Base-by-base conservation (phyloP, 1,140 invertebrate species). In the Hyles vespertilio region DNA sequence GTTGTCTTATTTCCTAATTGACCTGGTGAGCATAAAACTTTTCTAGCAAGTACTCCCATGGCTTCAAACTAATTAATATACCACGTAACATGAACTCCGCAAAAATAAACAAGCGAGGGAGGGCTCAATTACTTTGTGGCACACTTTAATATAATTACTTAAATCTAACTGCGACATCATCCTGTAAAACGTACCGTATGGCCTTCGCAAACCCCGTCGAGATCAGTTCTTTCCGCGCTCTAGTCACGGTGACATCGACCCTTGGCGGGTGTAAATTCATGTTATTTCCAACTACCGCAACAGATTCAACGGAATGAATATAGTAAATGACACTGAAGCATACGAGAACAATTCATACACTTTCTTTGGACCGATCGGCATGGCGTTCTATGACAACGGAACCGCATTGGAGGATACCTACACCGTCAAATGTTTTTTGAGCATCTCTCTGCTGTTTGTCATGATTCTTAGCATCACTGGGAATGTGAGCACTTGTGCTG, bases 401-500 rank as follows among this genome's bases (percentile, higher is more conserved):
- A 81, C 74, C 7, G 78, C 90, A 2, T 83, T 89, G 60, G 84
- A 93, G 3, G 93, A 94, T 61, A 76, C 92, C 0, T 72, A 94
- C 1, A 91, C 91, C 65, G 90, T 96, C 5, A 93, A 95, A n/a
- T 83, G 95, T n/a, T 92, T 94, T 2, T 91, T 96, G 8, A 95
- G 93, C 1, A 78, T 95, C 1, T 90, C 97, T 8, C 96, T 98
- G 72, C 79, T 90, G 0, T 71, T 95, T 0, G 96, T 97, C 45
- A 95, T 98, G 74, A 69, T 98, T 1, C 92, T 94, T 1, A 97
- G 97, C 32, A 89, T 96, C 0, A 84, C 98, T 7, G 98, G 98
- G 1, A 99, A 99, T 78, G 86, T 97, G 0, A 95, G 94, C 75
- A 98, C 97, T 3, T 98, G 97, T 81, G 91, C 98, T n/a, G 97